These are phyloP conservation scores for Nycticryphes semicollaris DNA, from an alignment of 2,113 vertebrate species.

Conservation along the genomic window DNA sequence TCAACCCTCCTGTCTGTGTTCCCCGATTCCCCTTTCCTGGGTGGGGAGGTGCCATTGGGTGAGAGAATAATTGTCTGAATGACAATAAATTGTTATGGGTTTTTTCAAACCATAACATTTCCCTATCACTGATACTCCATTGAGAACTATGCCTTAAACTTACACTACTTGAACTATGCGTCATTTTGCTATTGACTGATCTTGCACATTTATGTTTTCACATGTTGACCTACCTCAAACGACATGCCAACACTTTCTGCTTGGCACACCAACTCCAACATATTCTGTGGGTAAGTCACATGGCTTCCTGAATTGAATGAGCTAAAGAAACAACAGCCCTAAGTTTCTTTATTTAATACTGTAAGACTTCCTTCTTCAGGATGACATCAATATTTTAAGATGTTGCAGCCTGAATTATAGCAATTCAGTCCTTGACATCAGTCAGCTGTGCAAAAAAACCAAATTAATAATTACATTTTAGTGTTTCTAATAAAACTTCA, in stretches of 20 bases:
- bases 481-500: not conserved
- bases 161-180: not conserved
- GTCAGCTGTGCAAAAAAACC: not conserved
- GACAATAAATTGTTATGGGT: too few relatives aligned
- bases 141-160: not conserved
- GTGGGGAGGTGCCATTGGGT: too few relatives aligned
- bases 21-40: too few relatives aligned
- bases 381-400: not conserved
- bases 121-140: not conserved
- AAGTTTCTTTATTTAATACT: constrained; percentile 17
- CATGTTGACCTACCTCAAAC: not conserved
- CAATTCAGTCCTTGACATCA: not conserved
- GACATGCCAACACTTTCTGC: not conserved
- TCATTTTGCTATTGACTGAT: not conserved
- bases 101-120: not conserved
- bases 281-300: not conserved
- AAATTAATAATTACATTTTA: not conserved
- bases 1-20: too few relatives aligned
- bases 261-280: not conserved
- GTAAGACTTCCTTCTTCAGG: constrained; percentile 37
- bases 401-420: not conserved
- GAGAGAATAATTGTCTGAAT: too few relatives aligned
- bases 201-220: not conserved
- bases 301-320: not conserved
- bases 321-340: constrained; percentile 6